Base-by-base conservation (phyloP, 2,113 vertebrate species). In the Dolichotis patagonum region DNA sequence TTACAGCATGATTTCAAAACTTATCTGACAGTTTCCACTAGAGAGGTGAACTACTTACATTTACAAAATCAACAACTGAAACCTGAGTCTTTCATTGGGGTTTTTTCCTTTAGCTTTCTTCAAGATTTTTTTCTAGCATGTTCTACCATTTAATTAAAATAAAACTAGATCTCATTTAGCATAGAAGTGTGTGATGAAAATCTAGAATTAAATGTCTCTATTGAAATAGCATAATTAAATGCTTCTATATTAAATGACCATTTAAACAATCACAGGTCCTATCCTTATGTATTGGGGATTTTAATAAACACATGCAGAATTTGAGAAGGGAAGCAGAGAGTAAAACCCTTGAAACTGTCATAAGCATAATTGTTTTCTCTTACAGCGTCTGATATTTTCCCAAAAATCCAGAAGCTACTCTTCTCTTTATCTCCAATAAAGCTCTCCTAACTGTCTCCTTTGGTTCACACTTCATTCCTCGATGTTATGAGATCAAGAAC, bases 101-200 rank as follows among this genome's bases (percentile, higher is more conserved):
- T 81, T 63, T 32, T 93, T 94, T 71, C 60, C 69, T 49, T 30
- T 43, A 84, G 75, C 16, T 75, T 77, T 84, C 22, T 13, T 9
- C 19, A 80, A 78, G 20, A 32, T 73, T 69, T 77, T 24, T n/a
- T 71, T 89, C 87, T 71, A 83, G 24, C 41, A 88, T 85, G 52
- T 30, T 65, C 16, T 69, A n/a, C 26, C 69, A 65, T 67, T 94
- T 93, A 93, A 95, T 86, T 95, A 96, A 95, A 95, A 93, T 77
- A 69, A 87, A 58, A 82, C 49, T 94, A 62, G 17, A 89, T 81
- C 89, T 96, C 22, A 77, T 88, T 94, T 93, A 82, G 58, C 2
- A 77, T 41, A 88, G 26, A 96, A 90, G 73, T n/a, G 73, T 73
- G 35, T 84, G 84, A 96, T 95, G 87, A 92, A 88, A 92, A 5